phyloP scores from a whole-genome alignment of 2,888 invertebrate species.

The Callyntrura sp. region DNA sequence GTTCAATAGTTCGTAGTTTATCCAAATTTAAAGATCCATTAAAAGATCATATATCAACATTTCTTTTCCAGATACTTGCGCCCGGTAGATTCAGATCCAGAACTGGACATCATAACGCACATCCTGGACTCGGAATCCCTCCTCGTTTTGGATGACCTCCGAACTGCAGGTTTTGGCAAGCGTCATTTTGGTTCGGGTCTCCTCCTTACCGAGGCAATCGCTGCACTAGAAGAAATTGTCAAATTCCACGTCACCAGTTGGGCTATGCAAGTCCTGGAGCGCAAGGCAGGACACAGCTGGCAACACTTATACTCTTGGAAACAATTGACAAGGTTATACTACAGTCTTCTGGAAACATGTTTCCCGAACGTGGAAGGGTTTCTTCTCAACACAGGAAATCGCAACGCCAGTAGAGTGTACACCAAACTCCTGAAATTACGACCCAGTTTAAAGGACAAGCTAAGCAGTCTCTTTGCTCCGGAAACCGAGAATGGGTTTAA shows the following conservation, averaged over 20 bases:
- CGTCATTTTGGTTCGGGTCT: slow-evolving; percentile 84
- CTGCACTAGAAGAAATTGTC: slow-evolving; percentile 80
- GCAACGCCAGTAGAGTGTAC: not conserved
- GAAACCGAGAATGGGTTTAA: not conserved
- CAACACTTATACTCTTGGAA: not conserved
- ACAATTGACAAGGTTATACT: too few species aligned
- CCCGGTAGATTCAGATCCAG: slow-evolving; percentile 70
- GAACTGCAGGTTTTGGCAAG: slow-evolving; percentile 82
- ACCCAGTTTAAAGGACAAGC: slow-evolving; percentile 21
- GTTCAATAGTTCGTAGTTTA: too few species aligned
- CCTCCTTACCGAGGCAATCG: slow-evolving; percentile 81
- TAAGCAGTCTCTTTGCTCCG: slow-evolving; percentile 45
- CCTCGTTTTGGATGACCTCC: slow-evolving; percentile 84
- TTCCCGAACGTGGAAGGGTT: too few species aligned
- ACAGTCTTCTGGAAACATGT: too few species aligned
- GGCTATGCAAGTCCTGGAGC: slow-evolving; percentile 76
- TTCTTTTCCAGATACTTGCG: slow-evolving; percentile 82
- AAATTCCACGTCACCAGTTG: slow-evolving; percentile 83
- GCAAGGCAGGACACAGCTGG: slow-evolving; percentile 68
- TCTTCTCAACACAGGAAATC: slow-evolving; percentile 52
- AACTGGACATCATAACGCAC: slow-evolving; percentile 76
- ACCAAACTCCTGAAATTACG: slow-evolving; percentile 14
- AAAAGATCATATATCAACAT: too few species aligned
- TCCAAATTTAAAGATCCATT: too few species aligned
- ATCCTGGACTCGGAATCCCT: slow-evolving; percentile 84